Evolutionary conservation across 2,888 invertebrate species (phyloP), one percentile per base, ranked within the genome.

Genomic region (Ormyrus rosae): DNA sequence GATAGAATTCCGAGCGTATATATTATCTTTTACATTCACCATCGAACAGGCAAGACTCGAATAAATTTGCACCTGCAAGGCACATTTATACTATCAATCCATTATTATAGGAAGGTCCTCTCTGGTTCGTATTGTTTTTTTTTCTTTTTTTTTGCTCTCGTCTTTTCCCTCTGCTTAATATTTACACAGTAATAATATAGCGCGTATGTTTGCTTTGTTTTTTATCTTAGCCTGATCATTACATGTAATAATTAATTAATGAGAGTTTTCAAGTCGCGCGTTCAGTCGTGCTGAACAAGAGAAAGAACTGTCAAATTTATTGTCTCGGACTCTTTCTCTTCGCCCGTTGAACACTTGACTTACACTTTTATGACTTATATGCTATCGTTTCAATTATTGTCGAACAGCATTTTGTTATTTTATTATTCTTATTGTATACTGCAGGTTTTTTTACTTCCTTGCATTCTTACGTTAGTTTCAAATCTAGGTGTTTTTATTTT

Each of bases 11-110:
- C 19, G 19, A 19, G 1, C 19, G 19, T 19, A 19, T 19, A 19
- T 19, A 19, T 2, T 19, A n/a, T 19, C 19, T 2, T 19, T 19
- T 19, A 75, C 48, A 10, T 60, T 65, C 50, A 58, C 11, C 58
- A 70, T 45, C 7, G 34, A 74, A 64, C 48, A 65, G 63, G 51
- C 55, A 46, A 77, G 60, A 67, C 71, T 63, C 34, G 50, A 77
- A 82, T 73, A 71, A 80, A 87, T 87, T 85, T 89, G 90, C 86
- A 90, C 89, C 87, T 19, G 19, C 87, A 90, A 90, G 90, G 90
- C 90, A 90, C 90, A 88, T 88, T 88, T 88, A 89, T 87, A 90
- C 90, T 90, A 89, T 90, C 90, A 89, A 87, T 88, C 86, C 86
- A 86, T 19, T 88, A 82, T 73, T 86, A 85, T 85, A 87, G 84